Conservation (phyloP, 2,888 invertebrate genomes). For the Stegophylla sp. region DNA sequence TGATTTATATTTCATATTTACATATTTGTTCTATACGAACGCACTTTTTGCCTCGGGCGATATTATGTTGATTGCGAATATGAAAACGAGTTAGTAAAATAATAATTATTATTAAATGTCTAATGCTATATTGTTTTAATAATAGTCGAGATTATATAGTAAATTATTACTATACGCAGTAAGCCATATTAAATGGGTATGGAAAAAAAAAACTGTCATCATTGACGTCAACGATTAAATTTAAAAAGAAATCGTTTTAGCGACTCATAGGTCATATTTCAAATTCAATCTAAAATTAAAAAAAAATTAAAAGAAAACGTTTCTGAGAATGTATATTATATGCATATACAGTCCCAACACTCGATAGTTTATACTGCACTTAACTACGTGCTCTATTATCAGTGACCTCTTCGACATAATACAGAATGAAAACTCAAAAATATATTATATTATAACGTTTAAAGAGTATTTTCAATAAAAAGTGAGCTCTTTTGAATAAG, state of each 20-base stretch:
- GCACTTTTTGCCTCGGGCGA: constrained; percentile 25
- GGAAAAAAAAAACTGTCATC: neutral
- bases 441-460: no score
- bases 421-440: neutral
- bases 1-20: constrained; percentile 49
- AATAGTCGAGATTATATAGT: neutral
- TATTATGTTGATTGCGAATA: constrained; percentile 31
- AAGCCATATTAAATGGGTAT: neutral
- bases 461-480: neutral
- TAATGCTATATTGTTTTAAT: constrained; percentile 6
- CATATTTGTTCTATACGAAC: constrained; percentile 27
- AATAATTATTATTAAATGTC: constrained; percentile 48
- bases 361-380: no score
- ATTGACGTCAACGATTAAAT: neutral
- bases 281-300: no score
- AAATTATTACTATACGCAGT: neutral
- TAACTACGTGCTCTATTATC: no score
- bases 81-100: constrained; percentile 30
- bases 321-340: no score
- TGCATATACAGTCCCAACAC: no score
- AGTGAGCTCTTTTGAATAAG: neutral
- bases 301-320: no score
- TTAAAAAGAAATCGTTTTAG: neutral
- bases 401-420: neutral
- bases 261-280: no score